A percentile compares a stretch with the other conserved stretches of the same genome.
phyloP scores from a whole-genome alignment of 2,888 invertebrate species.

The Temnothorax rugatulus region DNA sequence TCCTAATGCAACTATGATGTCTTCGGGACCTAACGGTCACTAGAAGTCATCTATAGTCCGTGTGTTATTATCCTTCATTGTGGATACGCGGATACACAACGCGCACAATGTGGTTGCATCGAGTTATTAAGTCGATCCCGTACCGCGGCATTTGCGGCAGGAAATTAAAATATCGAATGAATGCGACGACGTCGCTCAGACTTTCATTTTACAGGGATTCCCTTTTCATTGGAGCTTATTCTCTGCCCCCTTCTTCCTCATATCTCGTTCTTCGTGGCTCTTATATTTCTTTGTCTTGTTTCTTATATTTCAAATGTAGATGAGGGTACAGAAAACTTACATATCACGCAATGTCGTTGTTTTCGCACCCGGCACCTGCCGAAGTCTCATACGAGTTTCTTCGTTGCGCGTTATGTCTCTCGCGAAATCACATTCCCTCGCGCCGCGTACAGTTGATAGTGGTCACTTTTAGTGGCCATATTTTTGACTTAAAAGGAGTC shows the following conservation, averaged over 20 bases:
- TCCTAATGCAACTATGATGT: constrained; percentile 75
- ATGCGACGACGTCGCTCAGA: background rate
- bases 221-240: background rate
- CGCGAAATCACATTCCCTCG: constrained; percentile 33
- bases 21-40: constrained; percentile 67
- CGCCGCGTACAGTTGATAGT: constrained; percentile 50
- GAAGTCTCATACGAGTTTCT: constrained; percentile 36
- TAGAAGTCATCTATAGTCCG: constrained; percentile 62
- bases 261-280: background rate
- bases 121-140: constrained; percentile 30
- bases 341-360: constrained; percentile 35
- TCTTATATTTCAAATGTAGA: background rate
- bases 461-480: constrained; percentile 71
- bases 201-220: constrained; percentile 12
- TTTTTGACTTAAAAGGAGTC: constrained; percentile 73
- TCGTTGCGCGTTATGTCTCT: constrained; percentile 2
- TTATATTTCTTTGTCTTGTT: constrained; percentile 3
- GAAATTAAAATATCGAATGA: constrained; percentile 42
- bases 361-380: constrained; percentile 57
- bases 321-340: background rate
- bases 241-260: background rate
- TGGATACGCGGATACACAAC: constrained; percentile 34
- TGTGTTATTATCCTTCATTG: constrained; percentile 50
- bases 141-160: constrained; percentile 33
- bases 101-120: constrained; percentile 31